A percentile compares a stretch with the other conserved stretches of the same genome.
Conservation (phyloP, 2,797 vertebrate species). For the Pelodytes ibericus region DNA sequence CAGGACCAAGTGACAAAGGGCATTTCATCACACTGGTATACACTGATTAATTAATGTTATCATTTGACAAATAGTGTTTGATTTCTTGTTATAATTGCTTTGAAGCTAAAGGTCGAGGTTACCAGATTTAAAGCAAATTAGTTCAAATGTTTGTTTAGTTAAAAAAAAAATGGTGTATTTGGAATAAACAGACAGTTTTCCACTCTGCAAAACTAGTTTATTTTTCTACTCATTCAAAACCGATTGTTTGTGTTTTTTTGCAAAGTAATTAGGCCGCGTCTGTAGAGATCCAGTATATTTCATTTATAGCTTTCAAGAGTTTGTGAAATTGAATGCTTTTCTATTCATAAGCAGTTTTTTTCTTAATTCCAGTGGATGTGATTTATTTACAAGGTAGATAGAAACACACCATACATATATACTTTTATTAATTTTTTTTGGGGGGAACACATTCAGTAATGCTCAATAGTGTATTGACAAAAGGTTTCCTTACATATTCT, state of each 20-base stretch:
- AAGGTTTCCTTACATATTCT: constrained; percentile 6
- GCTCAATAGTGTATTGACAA: constrained; percentile 35
- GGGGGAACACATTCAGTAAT: background rate
- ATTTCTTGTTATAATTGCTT: too few relatives aligned
- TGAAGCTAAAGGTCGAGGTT: too few relatives aligned
- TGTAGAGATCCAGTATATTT: constrained; percentile 2
- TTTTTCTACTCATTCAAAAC: background rate
- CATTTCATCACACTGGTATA: too few relatives aligned
- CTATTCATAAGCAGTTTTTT: constrained; percentile 6
- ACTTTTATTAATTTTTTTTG: constrained; percentile 25
- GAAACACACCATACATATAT: background rate
- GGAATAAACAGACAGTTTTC: background rate
- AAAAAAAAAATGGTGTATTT: background rate
- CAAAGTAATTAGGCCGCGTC: constrained; percentile 8
- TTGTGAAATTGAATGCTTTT: constrained; percentile 5
- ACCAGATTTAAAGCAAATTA: background rate
- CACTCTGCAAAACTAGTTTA: background rate
- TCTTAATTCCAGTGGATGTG: background rate
- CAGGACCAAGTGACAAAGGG: too few relatives aligned
- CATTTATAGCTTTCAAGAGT: background rate
- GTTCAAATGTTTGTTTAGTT: background rate
- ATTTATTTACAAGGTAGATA: constrained; percentile 12
- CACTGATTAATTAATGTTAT: too few relatives aligned
- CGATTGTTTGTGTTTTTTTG: background rate
- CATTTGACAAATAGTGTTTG: too few relatives aligned